phyloP scores from a whole-genome alignment of 2,888 invertebrate genomes.

The Meghimatium bilineatum region DNA sequence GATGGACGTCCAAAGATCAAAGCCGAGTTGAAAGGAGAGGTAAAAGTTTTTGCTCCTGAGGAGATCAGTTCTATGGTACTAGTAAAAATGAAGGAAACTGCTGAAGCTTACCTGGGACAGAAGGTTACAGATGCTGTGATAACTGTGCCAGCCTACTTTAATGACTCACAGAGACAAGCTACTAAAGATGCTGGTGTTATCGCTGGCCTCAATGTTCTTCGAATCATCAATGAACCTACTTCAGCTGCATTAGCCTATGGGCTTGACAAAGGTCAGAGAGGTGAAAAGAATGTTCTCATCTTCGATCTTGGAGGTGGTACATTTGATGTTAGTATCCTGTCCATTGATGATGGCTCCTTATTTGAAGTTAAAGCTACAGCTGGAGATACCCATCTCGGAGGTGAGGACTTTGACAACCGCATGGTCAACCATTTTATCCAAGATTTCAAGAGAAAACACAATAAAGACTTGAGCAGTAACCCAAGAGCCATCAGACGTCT shows the following conservation, averaged over 20 bases:
- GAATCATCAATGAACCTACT: constrained; percentile 26
- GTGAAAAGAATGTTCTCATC: constrained; percentile 79
- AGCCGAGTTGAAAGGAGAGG: constrained; percentile 84
- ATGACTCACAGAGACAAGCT: constrained; percentile 18
- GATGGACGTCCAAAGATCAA: constrained; percentile 67
- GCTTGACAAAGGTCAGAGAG: constrained; percentile 62
- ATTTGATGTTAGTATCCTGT: constrained; percentile 60
- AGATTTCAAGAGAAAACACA: constrained; percentile 77
- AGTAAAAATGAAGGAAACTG: constrained; percentile 23
- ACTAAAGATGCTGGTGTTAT: constrained; percentile 20
- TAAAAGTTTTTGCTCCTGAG: constrained; percentile 90
- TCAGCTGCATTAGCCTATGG: constrained; percentile 11
- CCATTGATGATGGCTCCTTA: constrained; percentile 81
- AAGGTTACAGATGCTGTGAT: constrained; percentile 24
- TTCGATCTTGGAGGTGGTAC: constrained; percentile 16
- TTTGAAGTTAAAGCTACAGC: constrained; percentile 82
- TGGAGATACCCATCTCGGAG: constrained; percentile 27
- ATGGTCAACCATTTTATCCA: constrained; percentile 86
- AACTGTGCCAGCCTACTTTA: constrained; percentile 21
- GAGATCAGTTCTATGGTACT: constrained; percentile 23
- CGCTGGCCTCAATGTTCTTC: neutral
- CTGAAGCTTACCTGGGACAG: constrained; percentile 12
- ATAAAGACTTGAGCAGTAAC: constrained; percentile 80
- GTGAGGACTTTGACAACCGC: constrained; percentile 85
- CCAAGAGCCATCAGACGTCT: constrained; percentile 86